These are phyloP conservation scores for Aptenodytes patagonicus DNA, from an alignment of 2,113 vertebrate species.

Conservation along the genomic window DNA sequence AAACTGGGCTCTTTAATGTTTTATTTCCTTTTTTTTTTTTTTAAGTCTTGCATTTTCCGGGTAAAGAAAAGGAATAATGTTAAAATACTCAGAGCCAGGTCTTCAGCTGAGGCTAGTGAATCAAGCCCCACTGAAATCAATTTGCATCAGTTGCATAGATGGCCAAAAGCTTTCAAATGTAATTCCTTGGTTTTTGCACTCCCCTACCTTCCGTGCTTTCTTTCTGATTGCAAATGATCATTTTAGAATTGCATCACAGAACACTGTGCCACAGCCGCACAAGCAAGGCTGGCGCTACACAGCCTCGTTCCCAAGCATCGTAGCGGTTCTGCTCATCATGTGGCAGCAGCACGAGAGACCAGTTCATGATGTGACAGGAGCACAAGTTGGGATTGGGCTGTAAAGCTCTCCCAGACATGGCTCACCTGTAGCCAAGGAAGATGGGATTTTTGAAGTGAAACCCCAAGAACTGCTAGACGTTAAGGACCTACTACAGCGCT, in stretches of 20 bases:
- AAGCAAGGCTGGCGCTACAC: no score
- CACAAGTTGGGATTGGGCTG: background rate
- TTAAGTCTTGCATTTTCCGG: background rate
- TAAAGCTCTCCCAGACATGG: background rate
- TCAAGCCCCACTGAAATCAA: background rate
- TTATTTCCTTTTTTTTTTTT: background rate
- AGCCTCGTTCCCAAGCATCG: no score
- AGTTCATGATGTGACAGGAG: background rate
- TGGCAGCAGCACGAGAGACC: background rate
- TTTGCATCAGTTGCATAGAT: background rate
- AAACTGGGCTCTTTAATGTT: background rate
- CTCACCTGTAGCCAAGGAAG: background rate
- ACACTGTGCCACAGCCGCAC: background rate
- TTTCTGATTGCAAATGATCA: background rate
- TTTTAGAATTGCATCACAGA: background rate
- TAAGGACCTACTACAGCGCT: background rate
- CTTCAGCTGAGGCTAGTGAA: background rate
- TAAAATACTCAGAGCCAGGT: background rate
- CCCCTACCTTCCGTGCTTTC: background rate
- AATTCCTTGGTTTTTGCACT: background rate
- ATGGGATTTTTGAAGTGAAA: background rate
- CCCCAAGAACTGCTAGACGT: background rate
- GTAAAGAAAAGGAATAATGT: background rate
- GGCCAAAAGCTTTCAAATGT: background rate
- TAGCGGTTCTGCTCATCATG: accelerated